Percentiles rank a stretch among this genome's conserved stretches.
Evolutionary conservation across 2,888 invertebrate genomes (phyloP).

Genomic region (Lasioglossum morio): DNA sequence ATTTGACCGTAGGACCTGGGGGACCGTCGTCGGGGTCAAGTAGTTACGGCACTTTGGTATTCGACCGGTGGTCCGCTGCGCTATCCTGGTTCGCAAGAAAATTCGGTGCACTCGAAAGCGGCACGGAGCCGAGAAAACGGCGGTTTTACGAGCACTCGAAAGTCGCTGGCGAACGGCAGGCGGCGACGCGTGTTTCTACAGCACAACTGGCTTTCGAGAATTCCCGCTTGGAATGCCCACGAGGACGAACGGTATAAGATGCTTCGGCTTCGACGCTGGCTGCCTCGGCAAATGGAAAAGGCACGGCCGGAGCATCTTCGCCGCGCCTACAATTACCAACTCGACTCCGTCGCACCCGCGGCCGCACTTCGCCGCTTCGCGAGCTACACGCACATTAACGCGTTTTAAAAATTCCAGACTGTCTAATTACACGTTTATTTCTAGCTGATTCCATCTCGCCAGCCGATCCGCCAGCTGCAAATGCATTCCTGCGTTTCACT

Average conservation of each 20-base stretch:
- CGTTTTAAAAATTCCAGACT: conserved; percentile 9
- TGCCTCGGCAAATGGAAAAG: conserved; percentile 70
- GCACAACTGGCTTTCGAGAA: conserved; percentile 79
- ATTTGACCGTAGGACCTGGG: conserved; percentile 46
- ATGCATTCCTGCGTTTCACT: background rate
- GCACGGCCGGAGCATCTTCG: conserved; percentile 74
- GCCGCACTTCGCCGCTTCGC: conserved; percentile 6
- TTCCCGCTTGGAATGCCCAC: conserved; percentile 80
- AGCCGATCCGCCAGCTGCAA: background rate
- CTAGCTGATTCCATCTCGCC: background rate
- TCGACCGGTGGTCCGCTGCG: conserved; percentile 34
- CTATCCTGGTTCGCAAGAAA: conserved; percentile 42
- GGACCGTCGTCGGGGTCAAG: conserved; percentile 23
- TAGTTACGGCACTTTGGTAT: conserved; percentile 15
- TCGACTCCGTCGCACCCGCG: conserved; percentile 39
- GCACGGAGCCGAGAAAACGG: conserved; percentile 57
- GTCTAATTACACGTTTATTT: conserved; percentile 18
- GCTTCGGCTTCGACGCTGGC: conserved; percentile 71
- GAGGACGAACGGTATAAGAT: conserved; percentile 79
- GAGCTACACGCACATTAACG: conserved; percentile 17
- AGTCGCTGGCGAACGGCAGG: conserved; percentile 66
- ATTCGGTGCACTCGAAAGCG: conserved; percentile 63
- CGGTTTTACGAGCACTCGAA: conserved; percentile 70
- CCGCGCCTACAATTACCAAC: conserved; percentile 69
- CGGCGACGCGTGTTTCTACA: conserved; percentile 75